phyloP scores from a whole-genome alignment of 2,888 invertebrate species.

The Heteromurus nitidus region DNA sequence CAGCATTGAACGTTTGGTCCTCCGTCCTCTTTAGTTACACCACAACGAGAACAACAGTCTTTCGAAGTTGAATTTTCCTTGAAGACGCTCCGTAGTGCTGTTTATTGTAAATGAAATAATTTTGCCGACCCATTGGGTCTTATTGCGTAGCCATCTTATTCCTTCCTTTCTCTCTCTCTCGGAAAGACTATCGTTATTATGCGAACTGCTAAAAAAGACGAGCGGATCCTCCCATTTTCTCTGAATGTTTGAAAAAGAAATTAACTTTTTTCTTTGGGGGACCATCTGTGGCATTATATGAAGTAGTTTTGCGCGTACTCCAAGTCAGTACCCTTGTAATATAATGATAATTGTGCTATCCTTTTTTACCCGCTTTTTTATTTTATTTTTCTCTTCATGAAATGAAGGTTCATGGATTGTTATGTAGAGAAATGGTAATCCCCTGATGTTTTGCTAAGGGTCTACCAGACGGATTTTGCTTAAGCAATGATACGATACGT shows the following conservation, averaged over 20 bases:
- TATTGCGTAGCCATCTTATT: neutral
- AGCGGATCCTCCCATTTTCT: too few relatives aligned
- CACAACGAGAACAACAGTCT: too few relatives aligned
- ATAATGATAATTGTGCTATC: neutral
- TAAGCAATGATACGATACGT: constrained; percentile 39
- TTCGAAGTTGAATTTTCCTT: too few relatives aligned
- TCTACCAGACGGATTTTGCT: constrained; percentile 32
- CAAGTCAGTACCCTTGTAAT: neutral
- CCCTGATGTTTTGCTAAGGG: constrained; percentile 41
- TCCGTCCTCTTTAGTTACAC: neutral
- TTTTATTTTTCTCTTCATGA: neutral
- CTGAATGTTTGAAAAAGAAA: neutral
- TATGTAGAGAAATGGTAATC: constrained; percentile 26
- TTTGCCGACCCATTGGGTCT: constrained; percentile 22
- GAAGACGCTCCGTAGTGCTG: neutral
- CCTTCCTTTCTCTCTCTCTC: neutral
- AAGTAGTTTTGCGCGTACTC: neutral
- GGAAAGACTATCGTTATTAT: too few relatives aligned
- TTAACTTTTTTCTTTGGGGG: neutral
- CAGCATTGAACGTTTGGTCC: neutral
- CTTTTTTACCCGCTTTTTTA: neutral
- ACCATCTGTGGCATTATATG: neutral
- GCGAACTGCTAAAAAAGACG: too few relatives aligned
- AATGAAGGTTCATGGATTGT: neutral
- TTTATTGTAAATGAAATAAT: constrained; percentile 30